phyloP scores from a whole-genome alignment of 2,113 vertebrate genomes.

The Sinocyclocheilus anshuiensis region DNA sequence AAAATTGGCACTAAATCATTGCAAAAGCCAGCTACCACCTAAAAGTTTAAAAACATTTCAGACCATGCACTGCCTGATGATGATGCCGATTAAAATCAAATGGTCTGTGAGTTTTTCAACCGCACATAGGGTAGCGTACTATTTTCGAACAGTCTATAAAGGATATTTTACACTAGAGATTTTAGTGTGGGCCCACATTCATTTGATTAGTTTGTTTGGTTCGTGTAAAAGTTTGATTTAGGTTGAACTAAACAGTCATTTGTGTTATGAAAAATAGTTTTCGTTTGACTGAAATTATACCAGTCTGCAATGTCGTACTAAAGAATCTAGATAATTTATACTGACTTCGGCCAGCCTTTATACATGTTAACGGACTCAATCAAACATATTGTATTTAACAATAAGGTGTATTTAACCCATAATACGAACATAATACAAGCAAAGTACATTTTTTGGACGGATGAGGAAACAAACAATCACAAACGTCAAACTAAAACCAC shows the following conservation, averaged over 20 bases:
- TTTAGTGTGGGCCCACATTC: background rate
- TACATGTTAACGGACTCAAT: background rate
- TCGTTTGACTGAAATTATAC: background rate
- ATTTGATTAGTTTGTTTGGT: background rate
- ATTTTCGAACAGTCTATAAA: background rate
- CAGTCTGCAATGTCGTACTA: background rate
- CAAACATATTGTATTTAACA: background rate
- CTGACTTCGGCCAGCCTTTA: background rate
- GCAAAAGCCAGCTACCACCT: slow-evolving; percentile 17
- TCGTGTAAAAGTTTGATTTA: background rate
- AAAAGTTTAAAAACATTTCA: slow-evolving; percentile 25
- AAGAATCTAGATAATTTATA: background rate
- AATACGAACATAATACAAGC: background rate
- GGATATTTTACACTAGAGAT: background rate
- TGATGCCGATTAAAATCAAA: background rate
- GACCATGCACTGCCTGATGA: background rate
- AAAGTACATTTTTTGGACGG: background rate
- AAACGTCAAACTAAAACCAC: background rate
- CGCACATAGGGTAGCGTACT: background rate
- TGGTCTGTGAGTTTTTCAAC: background rate
- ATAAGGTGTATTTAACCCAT: background rate
- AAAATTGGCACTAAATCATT: slow-evolving; percentile 40
- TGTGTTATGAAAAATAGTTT: background rate
- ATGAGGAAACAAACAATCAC: background rate
- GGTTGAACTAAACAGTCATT: background rate